Evolutionary conservation across 2,888 invertebrate genomes (phyloP).

Genomic region (Rhaphigaster nebulosa): DNA sequence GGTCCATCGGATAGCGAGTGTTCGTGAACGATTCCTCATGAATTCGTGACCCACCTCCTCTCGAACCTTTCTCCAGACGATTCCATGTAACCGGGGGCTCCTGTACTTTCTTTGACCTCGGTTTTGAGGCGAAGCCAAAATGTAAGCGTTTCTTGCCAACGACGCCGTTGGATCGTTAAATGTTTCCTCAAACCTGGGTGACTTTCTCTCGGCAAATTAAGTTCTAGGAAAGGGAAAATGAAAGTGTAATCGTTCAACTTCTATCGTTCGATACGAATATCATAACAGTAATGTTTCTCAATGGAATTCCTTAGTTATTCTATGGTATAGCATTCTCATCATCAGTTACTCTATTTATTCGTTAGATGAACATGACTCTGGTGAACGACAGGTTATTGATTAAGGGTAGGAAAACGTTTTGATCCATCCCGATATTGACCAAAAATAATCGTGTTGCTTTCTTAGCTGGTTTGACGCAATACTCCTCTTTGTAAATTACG

Average conservation of each 20-base stretch:
- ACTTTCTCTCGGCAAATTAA: neutral
- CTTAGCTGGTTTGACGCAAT: no score
- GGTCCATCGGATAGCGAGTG: neutral
- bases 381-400: neutral
- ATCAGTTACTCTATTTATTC: neutral
- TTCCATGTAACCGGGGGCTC: neutral
- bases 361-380: neutral
- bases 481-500: no score
- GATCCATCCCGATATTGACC: no score
- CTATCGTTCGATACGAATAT: neutral
- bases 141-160: neutral
- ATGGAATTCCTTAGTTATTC: neutral
- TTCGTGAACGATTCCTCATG: conserved; percentile 31
- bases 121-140: neutral
- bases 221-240: neutral
- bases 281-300: neutral
- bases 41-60: neutral
- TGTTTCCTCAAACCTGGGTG: neutral
- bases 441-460: neutral
- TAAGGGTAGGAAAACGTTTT: neutral
- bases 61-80: neutral
- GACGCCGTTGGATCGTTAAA: neutral
- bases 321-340: neutral
- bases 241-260: neutral
- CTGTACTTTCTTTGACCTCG: conserved; percentile 33